phyloP scores from a whole-genome alignment of 2,113 vertebrate genomes.

The Corvus cornix region DNA sequence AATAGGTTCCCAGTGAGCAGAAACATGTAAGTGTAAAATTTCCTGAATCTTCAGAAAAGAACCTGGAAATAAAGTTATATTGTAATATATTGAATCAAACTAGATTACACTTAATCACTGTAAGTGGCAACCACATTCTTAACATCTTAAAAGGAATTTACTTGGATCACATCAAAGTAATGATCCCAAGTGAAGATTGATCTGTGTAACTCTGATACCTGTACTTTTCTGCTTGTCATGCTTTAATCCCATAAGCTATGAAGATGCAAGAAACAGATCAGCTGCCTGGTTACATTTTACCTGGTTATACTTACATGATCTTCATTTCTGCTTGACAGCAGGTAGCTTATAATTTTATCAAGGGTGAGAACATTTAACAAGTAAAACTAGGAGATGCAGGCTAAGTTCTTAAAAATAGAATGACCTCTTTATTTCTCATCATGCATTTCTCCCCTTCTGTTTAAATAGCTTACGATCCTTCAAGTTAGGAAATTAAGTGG shows the following conservation, averaged over 20 bases:
- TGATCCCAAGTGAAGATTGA: conserved; percentile 51
- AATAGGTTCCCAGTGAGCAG: neutral
- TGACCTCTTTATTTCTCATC: neutral
- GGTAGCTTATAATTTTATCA: neutral
- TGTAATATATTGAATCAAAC: conserved; percentile 13
- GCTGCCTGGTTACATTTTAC: neutral
- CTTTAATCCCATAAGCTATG: conserved; percentile 12
- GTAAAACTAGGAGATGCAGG: neutral
- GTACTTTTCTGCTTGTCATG: conserved; percentile 3
- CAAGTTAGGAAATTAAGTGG: conserved; percentile 26
- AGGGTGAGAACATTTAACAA: neutral
- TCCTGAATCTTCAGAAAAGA: neutral
- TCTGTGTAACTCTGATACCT: neutral
- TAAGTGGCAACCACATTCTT: conserved; percentile 38
- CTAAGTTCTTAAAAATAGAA: conserved; percentile 26
- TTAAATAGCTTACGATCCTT: conserved; percentile 24
- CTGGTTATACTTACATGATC: neutral
- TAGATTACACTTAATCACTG: conserved; percentile 6
- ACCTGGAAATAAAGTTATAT: neutral
- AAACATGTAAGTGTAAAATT: neutral
- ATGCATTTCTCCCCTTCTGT: neutral
- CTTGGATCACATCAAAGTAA: conserved; percentile 32
- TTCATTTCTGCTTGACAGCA: neutral
- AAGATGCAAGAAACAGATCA: conserved; percentile 17
- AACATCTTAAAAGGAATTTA: conserved; percentile 41